Base-by-base conservation (phyloP, 2,888 invertebrate species). In the Leptopterna dolabrata region DNA sequence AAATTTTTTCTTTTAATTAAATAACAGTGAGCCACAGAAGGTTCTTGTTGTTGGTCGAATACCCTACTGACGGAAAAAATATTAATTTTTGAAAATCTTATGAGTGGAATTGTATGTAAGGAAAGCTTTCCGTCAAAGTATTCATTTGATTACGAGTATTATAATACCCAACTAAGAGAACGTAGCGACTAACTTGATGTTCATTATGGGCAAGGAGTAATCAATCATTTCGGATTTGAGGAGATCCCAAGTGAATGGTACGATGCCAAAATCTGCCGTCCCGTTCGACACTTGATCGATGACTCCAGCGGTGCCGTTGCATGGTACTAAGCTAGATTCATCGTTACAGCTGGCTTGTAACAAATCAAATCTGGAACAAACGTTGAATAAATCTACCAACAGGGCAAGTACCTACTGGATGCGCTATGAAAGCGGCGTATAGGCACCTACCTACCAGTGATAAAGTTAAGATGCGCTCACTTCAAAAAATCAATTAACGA, bases 221-320 rank as follows among this genome's bases (percentile, higher is more conserved):
- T 85, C 71, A 14, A 85, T 29, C 1, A 16, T 1, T 16, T 71
- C 73, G 13, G 0, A n/a, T 30, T 51, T 51, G 7, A 7, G 19
- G 36, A 0, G n/a, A 27, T 85, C 85, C 85, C 41, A 45, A 11
- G 45, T 63, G 29, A 85, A 30, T 11, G 85, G 85, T 1, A 85
- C 85, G n/a, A 85, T 55, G 29, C 85, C 85, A 29, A 85, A 85
- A 47, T 85, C 85, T 4, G 76, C 85, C 29, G 14, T n/a, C n/a
- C 85, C 76, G 4, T 43, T 19, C 11, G 45, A 43, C 19, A 85
- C 73, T 30, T 73, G 73, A 11, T 73, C 45, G 19, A 85, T 73
- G 4, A 73, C 76, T 6, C 73, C 47, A 45, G 27, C 19, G 11
- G 73, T 27, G 0, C 45, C 73, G n/a, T 85, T 76, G 47, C 73